Conservation (phyloP, 2,888 invertebrate species). For the Plagodis dolabraria region DNA sequence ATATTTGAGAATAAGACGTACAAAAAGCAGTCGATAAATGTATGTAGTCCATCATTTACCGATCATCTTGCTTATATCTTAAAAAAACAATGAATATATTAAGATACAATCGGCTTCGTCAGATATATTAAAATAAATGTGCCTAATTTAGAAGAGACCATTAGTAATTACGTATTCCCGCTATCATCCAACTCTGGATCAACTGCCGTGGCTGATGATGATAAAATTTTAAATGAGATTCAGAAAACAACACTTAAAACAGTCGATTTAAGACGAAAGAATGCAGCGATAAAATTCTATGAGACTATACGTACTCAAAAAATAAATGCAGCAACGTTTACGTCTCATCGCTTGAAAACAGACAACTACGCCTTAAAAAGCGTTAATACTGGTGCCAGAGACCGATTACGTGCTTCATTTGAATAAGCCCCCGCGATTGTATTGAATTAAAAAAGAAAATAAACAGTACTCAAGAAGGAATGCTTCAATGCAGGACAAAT, state of each 20-base stretch:
- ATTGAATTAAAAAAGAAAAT: slow-evolving; percentile 51
- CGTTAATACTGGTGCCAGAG: slow-evolving; percentile 58
- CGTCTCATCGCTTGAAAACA: slow-evolving; percentile 40
- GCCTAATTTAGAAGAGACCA: slow-evolving; percentile 58
- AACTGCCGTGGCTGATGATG: slow-evolving; percentile 49
- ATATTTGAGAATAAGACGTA: neutral
- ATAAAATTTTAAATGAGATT: slow-evolving; percentile 58
- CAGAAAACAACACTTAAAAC: slow-evolving; percentile 45
- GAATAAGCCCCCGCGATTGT: slow-evolving; percentile 65
- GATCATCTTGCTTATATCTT: neutral
- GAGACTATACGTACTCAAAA: slow-evolving; percentile 9
- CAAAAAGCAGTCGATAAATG: too few species aligned
- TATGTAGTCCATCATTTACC: too few species aligned
- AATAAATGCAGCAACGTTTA: slow-evolving; percentile 24
- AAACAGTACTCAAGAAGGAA: slow-evolving; percentile 35
- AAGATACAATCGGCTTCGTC: slow-evolving; percentile 32
- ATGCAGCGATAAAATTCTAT: slow-evolving; percentile 18
- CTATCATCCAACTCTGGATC: slow-evolving; percentile 50
- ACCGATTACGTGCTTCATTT: slow-evolving; percentile 66
- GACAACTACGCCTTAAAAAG: slow-evolving; percentile 38
- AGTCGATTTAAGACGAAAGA: slow-evolving; percentile 38
- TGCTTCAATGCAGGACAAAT: slow-evolving; percentile 40
- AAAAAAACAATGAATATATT: neutral
- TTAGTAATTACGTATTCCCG: slow-evolving; percentile 60
- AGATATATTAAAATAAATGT: slow-evolving; percentile 46